phyloP scores from a whole-genome alignment of 2,888 invertebrate genomes.

The Mellilla xanthometata region DNA sequence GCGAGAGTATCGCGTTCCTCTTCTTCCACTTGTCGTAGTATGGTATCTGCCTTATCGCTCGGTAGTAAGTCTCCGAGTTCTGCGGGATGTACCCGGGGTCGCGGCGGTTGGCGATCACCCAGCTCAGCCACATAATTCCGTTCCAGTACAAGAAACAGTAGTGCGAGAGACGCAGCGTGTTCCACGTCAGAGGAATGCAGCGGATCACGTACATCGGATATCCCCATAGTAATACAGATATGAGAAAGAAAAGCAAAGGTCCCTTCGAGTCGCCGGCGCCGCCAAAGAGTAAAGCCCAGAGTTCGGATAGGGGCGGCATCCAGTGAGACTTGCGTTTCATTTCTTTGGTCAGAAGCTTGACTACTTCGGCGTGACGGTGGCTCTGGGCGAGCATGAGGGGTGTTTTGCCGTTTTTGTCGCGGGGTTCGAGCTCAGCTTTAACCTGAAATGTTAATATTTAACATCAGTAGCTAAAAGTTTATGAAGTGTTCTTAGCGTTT shows the following conservation, averaged over 20 bases:
- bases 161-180: slow-evolving; percentile 91
- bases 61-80: slow-evolving; percentile 94
- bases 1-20: slow-evolving; percentile 89
- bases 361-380: slow-evolving; percentile 93
- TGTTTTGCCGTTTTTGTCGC: slow-evolving; percentile 96
- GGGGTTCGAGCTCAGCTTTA: slow-evolving; percentile 92
- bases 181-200: slow-evolving; percentile 96
- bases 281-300: slow-evolving; percentile 95
- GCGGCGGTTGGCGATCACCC: slow-evolving; percentile 93
- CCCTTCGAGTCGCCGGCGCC: slow-evolving; percentile 96
- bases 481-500: too few species aligned
- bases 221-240: slow-evolving; percentile 94
- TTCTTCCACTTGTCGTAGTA: slow-evolving; percentile 97
- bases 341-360: slow-evolving; percentile 90
- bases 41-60: slow-evolving; percentile 95
- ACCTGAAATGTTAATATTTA: slow-evolving; percentile 77
- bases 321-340: slow-evolving; percentile 92
- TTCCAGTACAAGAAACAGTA: slow-evolving; percentile 96
- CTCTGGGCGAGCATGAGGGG: slow-evolving; percentile 94
- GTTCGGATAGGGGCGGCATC: slow-evolving; percentile 93
- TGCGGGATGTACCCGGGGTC: slow-evolving; percentile 95
- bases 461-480: too few species aligned
- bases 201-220: slow-evolving; percentile 96
- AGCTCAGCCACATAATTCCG: slow-evolving; percentile 95
- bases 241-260: slow-evolving; percentile 91